Conservation (phyloP, 2,113 vertebrate species). For the Phyllopteryx taeniolatus region DNA sequence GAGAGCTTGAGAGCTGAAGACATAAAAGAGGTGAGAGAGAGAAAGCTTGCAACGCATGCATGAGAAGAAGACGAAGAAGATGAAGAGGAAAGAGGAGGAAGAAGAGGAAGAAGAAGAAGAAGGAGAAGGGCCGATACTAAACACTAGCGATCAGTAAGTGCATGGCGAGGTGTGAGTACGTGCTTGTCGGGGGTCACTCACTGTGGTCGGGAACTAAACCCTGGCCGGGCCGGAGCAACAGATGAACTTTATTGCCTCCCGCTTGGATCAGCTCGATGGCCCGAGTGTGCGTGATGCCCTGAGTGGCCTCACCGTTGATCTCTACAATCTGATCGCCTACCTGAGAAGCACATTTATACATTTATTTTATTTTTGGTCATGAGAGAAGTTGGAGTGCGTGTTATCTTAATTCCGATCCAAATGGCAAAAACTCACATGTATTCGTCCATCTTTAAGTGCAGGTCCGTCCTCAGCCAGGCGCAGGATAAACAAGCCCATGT, state of each 20-base stretch:
- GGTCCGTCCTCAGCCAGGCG: conserved; percentile 92
- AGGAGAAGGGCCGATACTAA: conserved; percentile 17
- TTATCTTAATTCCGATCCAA: background rate
- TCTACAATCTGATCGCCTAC: conserved; percentile 99
- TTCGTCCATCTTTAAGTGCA: conserved; percentile 86
- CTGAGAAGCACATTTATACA: conserved; percentile 58
- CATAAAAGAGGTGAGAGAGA: conserved; percentile 42
- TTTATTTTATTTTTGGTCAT: background rate
- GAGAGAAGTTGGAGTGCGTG: background rate
- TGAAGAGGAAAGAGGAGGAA: conserved; percentile 16
- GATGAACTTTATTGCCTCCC: conserved; percentile 89
- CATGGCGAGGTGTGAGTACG: conserved; percentile 5
- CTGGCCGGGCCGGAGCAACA: conserved; percentile 88
- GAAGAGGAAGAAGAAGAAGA: conserved; percentile 17
- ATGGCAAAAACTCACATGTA: conserved; percentile 79
- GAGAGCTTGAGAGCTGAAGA: conserved; percentile 1
- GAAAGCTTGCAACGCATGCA: conserved; percentile 60
- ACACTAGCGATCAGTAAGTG: conserved; percentile 8
- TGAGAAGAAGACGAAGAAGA: conserved; percentile 29
- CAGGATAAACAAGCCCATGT: conserved; percentile 97
- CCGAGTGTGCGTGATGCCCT: conserved; percentile 96
- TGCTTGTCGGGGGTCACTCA: conserved; percentile 63
- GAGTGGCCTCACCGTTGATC: conserved; percentile 95
- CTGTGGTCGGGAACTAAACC: conserved; percentile 92
- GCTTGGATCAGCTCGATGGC: conserved; percentile 98